Evolutionary conservation across 2,888 invertebrate genomes (phyloP).

Genomic region (Anaspis maculata): DNA sequence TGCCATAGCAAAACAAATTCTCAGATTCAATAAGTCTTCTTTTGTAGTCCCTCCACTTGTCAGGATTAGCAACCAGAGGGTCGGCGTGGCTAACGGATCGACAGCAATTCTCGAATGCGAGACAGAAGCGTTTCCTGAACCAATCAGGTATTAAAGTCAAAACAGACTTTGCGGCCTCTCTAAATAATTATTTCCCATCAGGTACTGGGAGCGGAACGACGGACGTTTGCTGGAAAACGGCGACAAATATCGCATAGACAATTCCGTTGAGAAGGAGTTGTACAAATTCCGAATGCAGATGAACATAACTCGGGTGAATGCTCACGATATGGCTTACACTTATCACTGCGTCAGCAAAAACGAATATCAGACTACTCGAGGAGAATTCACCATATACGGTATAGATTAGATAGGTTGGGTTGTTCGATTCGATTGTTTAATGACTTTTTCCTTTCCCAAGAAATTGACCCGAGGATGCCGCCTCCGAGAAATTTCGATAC

Average conservation of each 20-base stretch:
- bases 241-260: slow-evolving; percentile 56
- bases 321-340: slow-evolving; percentile 57
- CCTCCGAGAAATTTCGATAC: too few relatives aligned
- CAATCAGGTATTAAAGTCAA: slow-evolving; percentile 55
- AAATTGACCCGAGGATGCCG: too few relatives aligned
- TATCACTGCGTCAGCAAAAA: slow-evolving; percentile 85
- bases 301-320: slow-evolving; percentile 60
- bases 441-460: too few relatives aligned
- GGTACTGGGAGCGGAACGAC: slow-evolving; percentile 77
- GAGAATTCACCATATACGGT: slow-evolving; percentile 62
- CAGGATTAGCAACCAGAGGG: slow-evolving; percentile 65
- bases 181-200: slow-evolving; percentile 43
- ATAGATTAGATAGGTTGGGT: too few relatives aligned
- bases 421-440: too few relatives aligned
- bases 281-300: slow-evolving; percentile 71
- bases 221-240: slow-evolving; percentile 63
- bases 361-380: slow-evolving; percentile 70
- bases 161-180: too few relatives aligned
- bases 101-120: slow-evolving; percentile 72
- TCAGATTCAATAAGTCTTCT: too few relatives aligned
- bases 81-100: slow-evolving; percentile 62
- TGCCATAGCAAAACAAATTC: too few relatives aligned
- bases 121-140: slow-evolving; percentile 82
- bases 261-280: slow-evolving; percentile 45
- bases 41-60: slow-evolving; percentile 82